Base-by-base conservation (phyloP, 2,797 vertebrate species). In the Epinephelus coioides region DNA sequence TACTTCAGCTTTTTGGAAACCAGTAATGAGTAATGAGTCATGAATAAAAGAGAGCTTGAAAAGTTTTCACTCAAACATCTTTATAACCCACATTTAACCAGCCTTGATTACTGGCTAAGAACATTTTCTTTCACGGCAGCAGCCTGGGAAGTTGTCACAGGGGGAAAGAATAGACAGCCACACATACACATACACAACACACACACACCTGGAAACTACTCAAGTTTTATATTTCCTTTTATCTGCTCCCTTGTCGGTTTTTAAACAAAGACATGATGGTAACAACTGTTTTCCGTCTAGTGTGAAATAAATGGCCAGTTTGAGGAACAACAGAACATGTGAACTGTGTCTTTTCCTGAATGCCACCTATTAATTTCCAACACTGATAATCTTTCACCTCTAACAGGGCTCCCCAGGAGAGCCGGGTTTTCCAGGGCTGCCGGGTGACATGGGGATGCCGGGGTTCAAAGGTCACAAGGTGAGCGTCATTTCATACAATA, bases 381-480 rank as follows among this genome's bases (percentile, higher is more conserved):
- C 18, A 63, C 50, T 10, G 38, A 54, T 69, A 17, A 72, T 6
- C 56, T 74, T 69, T 86, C 3, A 54, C 47, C 44, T 76, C 79
- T 61, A 1, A 76, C 34, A 96, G 95, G 96, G 96, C 23, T 77
- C 79, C 17, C 60, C 51, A 7, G 96, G 96, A 3, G 94, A 95
- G 4, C 79, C 87, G 4, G 96, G 95, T 6, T 38, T 92, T 54
- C 90, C 90, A 18, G 96, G 95, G 14, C 62, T 82, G 63, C 92
- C 90, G 1, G 95, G 95, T 10, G 68, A 78, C 23, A 84, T 84
- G 78, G 96, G 95, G 5, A 73, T 88, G 76, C 91, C 91, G 4
- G 96, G 96, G 57, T 92, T 92, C 84, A 96, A 96, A 93, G 96
- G 96, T 83, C 93, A 95, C 66, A 95, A 94, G 94, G 96, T 96